Base-by-base conservation (phyloP, 2,797 vertebrate species). In the Malacoctenus gilli region DNA sequence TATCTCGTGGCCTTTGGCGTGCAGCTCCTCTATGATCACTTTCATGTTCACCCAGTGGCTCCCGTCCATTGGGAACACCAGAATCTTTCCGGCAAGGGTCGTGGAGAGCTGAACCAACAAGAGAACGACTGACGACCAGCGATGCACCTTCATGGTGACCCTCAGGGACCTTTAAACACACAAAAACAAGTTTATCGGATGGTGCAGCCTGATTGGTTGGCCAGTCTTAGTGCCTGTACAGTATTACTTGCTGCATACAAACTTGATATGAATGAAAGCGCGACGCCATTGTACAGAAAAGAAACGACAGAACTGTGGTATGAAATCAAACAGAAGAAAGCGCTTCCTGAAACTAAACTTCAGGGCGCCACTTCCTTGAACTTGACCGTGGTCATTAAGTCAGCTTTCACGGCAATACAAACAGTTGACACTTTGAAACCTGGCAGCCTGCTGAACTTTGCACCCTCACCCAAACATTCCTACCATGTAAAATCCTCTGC, bases 11-110 rank as follows among this genome's bases (percentile, higher is more conserved):
- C 83, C 86, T 54, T 66, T 77, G 35, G 38, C 36, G 25, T 90
- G 73, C n/a, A 91, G 73, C 7, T 66, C 85, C 53, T 86, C 68
- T 21, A 89, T 41, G 8, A 89, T 60, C 18, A 85, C 56, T 43
- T 86, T 72, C 88, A 90, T 88, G 72, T 89, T 91, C 55, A 91
- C 16, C 89, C 87, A 91, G 16, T 91, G 89, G 39, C 89, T 90
- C 21, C 88, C 83, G 3, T 90, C 89, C 23, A 85, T 3, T 12
- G 87, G 85, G 43, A 85, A 84, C 19, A 91, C 86, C 36, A 88
- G 67, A 51, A 88, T 74, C 25, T 84, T 87, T 0, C 82, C 74
- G 5, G 53, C 72, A 28, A 32, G 71, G 49, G 34, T 32, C 38
- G 22, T 4, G 3, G 52, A 41, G 1, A 74, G 47, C 66, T 68